These are phyloP conservation scores for Protobothrops mucrosquamatus DNA, from an alignment of 2,113 vertebrate species.

Conservation along the genomic window DNA sequence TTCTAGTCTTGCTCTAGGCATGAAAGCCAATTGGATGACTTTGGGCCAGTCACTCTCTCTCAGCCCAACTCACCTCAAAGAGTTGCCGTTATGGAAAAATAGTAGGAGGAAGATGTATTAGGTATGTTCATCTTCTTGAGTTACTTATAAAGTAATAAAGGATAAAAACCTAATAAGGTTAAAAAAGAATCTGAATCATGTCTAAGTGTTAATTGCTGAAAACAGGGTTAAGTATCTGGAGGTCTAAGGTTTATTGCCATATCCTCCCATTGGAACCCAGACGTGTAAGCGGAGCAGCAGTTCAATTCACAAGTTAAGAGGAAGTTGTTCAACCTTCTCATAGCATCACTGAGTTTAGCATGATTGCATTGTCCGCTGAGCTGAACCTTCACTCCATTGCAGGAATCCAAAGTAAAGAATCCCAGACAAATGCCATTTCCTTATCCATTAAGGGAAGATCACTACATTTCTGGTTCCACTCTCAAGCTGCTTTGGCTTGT, in stretches of 20 bases:
- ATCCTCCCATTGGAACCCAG: not conserved
- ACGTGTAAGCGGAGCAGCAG: too few relatives aligned
- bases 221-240: not conserved
- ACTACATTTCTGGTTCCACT: not conserved
- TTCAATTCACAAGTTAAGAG: not conserved
- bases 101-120: not conserved
- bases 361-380: not conserved
- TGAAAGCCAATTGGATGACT: not conserved
- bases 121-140: not conserved
- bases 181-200: not conserved
- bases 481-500: not conserved
- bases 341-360: not conserved
- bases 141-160: not conserved
- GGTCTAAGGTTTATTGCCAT: not conserved
- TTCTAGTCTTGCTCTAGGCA: not conserved
- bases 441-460: not conserved
- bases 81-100: not conserved
- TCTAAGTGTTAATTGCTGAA: not conserved
- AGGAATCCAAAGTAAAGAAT: not conserved
- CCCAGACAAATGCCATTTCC: not conserved
- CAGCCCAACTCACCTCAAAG: not conserved
- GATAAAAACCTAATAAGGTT: not conserved
- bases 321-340: not conserved
- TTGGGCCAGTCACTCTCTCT: not conserved
- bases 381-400: not conserved